These are phyloP conservation scores for Tricholaema leucomelas DNA, from an alignment of 2,113 vertebrate species.

Conservation along the genomic window DNA sequence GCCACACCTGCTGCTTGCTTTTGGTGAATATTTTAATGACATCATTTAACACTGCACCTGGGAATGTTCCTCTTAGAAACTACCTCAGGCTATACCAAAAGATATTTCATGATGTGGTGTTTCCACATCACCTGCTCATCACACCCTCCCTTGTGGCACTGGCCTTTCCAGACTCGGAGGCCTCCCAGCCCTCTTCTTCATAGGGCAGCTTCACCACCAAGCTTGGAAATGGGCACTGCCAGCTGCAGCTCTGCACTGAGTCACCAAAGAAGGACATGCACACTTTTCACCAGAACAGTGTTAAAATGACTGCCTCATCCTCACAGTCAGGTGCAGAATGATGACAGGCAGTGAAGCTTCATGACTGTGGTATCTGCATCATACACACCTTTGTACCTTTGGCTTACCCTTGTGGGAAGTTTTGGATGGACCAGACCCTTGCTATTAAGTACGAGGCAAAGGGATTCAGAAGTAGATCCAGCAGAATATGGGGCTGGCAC, in stretches of 20 bases:
- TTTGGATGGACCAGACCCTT: neutral
- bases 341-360: neutral
- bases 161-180: neutral
- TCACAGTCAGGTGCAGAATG: neutral
- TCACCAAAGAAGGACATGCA: accelerated
- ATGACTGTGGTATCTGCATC: accelerated
- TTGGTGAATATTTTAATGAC: neutral
- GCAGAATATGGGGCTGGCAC: neutral
- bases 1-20: neutral
- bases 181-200: neutral
- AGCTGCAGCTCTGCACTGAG: neutral
- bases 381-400: accelerated
- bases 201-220: neutral
- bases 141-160: neutral
- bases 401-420: neutral
- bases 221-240: neutral
- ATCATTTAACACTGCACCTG: neutral
- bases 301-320: neutral
- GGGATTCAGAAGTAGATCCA: neutral
- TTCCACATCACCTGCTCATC: neutral
- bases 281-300: neutral
- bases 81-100: slow-evolving; percentile 56
- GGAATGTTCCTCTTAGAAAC: slow-evolving; percentile 8
- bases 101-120: slow-evolving; percentile 6
- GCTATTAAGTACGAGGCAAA: neutral